Percentiles rank a stretch among this genome's conserved stretches.
These are phyloP conservation scores for Anadara kagoshimensis DNA, from an alignment of 1,140 invertebrate species.

Conservation along the genomic window DNA sequence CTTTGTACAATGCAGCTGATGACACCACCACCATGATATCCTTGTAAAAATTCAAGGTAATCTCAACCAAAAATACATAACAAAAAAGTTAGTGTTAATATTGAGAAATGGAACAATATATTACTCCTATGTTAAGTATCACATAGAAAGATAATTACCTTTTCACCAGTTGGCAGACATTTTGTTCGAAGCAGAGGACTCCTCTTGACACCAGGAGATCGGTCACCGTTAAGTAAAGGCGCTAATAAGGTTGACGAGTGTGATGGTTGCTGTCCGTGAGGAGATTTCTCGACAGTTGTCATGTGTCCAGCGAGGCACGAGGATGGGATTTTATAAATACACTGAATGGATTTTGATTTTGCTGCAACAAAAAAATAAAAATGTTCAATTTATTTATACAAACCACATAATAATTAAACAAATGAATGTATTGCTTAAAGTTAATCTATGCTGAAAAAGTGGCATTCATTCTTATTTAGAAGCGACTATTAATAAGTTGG, in stretches of 20 bases:
- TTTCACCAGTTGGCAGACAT: slow-evolving; percentile 16
- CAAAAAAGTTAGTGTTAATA: no score
- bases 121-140: no score
- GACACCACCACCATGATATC: no score
- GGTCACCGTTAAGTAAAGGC: slow-evolving; percentile 46
- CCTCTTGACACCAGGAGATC: slow-evolving; percentile 40
- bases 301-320: slow-evolving; percentile 67
- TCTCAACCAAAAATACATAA: no score
- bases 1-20: no score
- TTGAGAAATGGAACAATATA: no score
- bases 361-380: slow-evolving; percentile 41
- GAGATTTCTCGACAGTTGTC: slow-evolving; percentile 37
- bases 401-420: background rate
- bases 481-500: no score
- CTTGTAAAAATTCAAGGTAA: no score
- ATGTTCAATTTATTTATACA: background rate
- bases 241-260: slow-evolving; percentile 59
- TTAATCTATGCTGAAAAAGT: background rate
- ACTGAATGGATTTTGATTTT: slow-evolving; percentile 28
- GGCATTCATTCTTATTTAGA: background rate
- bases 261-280: slow-evolving; percentile 28
- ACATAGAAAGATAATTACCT: background rate
- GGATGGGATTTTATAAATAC: slow-evolving; percentile 66
- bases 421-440: background rate
- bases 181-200: slow-evolving; percentile 64